Conservation (phyloP, 1,140 invertebrate species). For the Drosophila nikananu region DNA sequence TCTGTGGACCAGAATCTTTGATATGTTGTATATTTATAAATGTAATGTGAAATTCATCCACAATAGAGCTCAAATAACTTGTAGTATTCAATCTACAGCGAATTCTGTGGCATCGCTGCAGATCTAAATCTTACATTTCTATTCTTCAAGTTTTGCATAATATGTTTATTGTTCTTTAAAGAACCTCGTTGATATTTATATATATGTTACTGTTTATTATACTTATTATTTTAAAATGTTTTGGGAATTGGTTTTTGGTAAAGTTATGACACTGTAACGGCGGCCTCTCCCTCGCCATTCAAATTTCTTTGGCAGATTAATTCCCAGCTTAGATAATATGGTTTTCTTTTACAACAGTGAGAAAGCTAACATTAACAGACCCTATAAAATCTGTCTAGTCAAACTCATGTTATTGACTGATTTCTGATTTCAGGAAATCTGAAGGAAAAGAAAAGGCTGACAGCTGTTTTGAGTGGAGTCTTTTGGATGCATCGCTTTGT, state of each 20-base stretch:
- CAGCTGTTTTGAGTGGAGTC: background rate
- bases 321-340: background rate
- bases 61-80: too few relatives aligned
- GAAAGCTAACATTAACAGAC: background rate
- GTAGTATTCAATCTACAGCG: too few relatives aligned
- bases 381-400: too few relatives aligned
- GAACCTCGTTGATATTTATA: rapidly evolving
- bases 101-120: background rate
- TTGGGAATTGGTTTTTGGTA: background rate
- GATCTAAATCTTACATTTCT: background rate
- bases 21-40: too few relatives aligned
- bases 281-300: too few relatives aligned
- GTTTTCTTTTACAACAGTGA: background rate
- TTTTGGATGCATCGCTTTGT: background rate
- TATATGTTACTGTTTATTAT: background rate
- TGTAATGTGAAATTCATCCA: too few relatives aligned
- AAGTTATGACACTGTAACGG: too few relatives aligned
- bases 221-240: background rate
- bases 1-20: background rate
- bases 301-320: background rate
- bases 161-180: background rate
- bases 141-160: background rate
- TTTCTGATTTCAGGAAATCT: background rate
- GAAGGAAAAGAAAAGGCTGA: background rate
- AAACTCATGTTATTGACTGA: too few relatives aligned